phyloP scores from a whole-genome alignment of 2,113 vertebrate genomes.

The Irena cyanogastra region DNA sequence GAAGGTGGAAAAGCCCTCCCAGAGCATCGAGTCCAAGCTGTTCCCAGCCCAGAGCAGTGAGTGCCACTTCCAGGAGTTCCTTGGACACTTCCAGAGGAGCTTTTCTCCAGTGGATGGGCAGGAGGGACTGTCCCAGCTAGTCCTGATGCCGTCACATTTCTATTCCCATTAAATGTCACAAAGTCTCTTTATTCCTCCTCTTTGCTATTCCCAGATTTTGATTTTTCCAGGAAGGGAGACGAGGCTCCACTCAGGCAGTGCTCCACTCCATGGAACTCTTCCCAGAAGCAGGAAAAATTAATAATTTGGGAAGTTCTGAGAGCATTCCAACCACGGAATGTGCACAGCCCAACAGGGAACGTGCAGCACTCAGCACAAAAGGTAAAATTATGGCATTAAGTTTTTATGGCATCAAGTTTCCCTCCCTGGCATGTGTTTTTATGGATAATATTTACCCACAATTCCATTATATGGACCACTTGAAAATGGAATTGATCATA shows the following conservation, averaged over 20 bases:
- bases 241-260: background rate
- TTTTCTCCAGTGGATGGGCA: background rate
- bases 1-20: background rate
- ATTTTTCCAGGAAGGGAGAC: background rate
- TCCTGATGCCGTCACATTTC: background rate
- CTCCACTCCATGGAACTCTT: background rate
- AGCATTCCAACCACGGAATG: background rate
- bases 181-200: background rate
- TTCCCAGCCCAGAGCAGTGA: background rate
- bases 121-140: background rate
- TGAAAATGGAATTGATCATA: background rate
- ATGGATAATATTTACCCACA: background rate
- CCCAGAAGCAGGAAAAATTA: background rate
- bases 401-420: background rate
- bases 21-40: accelerated
- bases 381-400: background rate
- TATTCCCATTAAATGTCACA: background rate
- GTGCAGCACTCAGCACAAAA: background rate
- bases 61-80: background rate
- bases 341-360: background rate
- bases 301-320: background rate
- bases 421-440: background rate
- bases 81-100: background rate
- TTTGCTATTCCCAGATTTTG: background rate
- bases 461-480: background rate